Evolutionary conservation across 2,888 invertebrate species (phyloP).

Genomic region (Linnaemya tessellans): DNA sequence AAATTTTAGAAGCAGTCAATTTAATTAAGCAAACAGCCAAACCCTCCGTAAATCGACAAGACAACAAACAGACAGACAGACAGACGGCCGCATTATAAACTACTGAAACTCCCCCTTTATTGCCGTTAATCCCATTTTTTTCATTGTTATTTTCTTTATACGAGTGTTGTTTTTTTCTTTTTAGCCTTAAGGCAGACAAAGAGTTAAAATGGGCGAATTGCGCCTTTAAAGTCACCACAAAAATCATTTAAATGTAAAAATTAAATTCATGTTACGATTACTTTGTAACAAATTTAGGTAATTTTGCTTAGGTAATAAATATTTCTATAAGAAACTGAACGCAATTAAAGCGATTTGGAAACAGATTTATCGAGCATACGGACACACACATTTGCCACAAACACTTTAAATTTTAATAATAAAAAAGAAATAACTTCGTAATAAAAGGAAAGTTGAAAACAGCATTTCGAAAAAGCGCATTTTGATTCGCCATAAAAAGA

Average conservation of each 20-base stretch:
- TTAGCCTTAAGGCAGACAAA: not conserved
- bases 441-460: no score
- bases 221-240: not conserved
- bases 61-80: no score
- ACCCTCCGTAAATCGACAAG: slow-evolving; percentile 29
- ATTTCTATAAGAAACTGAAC: not conserved
- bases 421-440: no score
- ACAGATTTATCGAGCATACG: not conserved
- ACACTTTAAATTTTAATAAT: no score
- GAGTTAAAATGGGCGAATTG: not conserved
- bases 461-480: no score
- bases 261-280: not conserved
- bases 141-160: not conserved
- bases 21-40: slow-evolving; percentile 9
- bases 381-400: not conserved
- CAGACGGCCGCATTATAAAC: not conserved
- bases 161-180: not conserved
- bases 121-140: not conserved
- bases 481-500: no score
- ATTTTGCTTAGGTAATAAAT: not conserved
- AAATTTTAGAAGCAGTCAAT: slow-evolving; percentile 4
- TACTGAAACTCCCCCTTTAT: not conserved
- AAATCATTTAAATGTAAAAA: not conserved
- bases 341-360: not conserved
- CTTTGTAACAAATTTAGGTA: not conserved